These are phyloP conservation scores for Dasypus novemcinctus DNA, from an alignment of 2,113 vertebrate genomes.

Conservation along the genomic window DNA sequence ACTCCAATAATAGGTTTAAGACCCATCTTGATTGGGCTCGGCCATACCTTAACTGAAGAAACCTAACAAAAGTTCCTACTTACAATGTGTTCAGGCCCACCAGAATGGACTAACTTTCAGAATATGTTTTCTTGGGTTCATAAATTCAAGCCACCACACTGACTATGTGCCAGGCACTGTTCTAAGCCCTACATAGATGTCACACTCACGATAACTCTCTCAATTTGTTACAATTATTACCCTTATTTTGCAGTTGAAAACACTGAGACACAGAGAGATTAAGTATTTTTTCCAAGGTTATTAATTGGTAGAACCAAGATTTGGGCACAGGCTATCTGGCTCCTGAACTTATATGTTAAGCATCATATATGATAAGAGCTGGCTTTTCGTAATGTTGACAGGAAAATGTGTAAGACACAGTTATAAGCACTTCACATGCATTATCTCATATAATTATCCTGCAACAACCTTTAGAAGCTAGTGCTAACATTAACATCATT, in stretches of 20 bases:
- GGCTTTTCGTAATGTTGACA: not conserved
- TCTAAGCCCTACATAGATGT: not conserved
- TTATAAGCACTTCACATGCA: slow-evolving; percentile 1
- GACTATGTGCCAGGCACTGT: not conserved
- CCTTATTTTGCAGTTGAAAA: not conserved
- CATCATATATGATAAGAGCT: not conserved
- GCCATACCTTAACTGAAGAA: no score
- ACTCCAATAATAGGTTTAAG: no score
- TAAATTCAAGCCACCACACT: not conserved
- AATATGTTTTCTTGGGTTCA: no score
- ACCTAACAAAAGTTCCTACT: no score
- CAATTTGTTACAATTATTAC: not conserved
- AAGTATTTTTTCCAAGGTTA: slow-evolving; percentile 21
- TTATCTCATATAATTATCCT: slow-evolving; percentile 4
- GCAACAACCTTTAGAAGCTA: not conserved
- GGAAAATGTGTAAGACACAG: slow-evolving; percentile 5
- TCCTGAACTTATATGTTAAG: not conserved
- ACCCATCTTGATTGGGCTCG: no score
- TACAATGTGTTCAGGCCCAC: no score
- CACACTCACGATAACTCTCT: not conserved
- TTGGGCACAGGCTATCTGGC: not conserved
- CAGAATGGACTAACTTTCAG: no score
- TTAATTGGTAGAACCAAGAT: slow-evolving; percentile 13
- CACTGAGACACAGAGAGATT: not conserved
- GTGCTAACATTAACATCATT: not conserved